These are phyloP conservation scores for Nymphalis c-album DNA, from an alignment of 2,888 invertebrate species.

Conservation along the genomic window DNA sequence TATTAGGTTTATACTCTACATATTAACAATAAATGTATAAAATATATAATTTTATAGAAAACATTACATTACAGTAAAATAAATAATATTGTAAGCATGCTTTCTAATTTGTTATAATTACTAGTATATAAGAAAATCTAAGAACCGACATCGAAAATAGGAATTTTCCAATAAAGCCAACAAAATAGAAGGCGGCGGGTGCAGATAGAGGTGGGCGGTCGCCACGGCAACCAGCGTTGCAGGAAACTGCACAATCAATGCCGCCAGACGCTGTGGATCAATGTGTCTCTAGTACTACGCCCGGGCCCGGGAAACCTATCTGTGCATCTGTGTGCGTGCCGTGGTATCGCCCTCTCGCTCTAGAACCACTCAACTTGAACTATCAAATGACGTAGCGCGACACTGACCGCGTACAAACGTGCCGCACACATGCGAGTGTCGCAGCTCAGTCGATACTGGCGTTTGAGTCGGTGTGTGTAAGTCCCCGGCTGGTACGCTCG, in stretches of 20 bases:
- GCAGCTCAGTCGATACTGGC: constrained; percentile 52
- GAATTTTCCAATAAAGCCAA: constrained; percentile 55
- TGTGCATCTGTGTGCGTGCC: constrained; percentile 53
- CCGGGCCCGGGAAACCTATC: constrained; percentile 74
- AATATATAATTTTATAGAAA: background rate
- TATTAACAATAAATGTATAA: too few species aligned
- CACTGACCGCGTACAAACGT: constrained; percentile 33
- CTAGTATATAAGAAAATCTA: constrained; percentile 22
- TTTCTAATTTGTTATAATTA: background rate
- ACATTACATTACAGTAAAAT: background rate
- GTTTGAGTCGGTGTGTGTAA: constrained; percentile 50
- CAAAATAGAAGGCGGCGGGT: constrained; percentile 62
- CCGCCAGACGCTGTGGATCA: constrained; percentile 81
- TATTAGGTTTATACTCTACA: too few species aligned
- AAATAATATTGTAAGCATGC: background rate
- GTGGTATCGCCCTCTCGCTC: constrained; percentile 50
- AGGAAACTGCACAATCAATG: constrained; percentile 82
- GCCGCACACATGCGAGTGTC: constrained; percentile 45
- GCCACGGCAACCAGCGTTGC: constrained; percentile 72
- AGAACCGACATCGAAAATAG: constrained; percentile 26
- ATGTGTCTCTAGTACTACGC: constrained; percentile 82
- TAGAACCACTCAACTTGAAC: constrained; percentile 51
- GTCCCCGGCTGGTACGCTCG: constrained; percentile 41
- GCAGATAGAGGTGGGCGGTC: constrained; percentile 67
- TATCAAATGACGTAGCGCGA: constrained; percentile 44